Conservation (phyloP, 2,113 vertebrate genomes). For the Plectropomus leopardus region DNA sequence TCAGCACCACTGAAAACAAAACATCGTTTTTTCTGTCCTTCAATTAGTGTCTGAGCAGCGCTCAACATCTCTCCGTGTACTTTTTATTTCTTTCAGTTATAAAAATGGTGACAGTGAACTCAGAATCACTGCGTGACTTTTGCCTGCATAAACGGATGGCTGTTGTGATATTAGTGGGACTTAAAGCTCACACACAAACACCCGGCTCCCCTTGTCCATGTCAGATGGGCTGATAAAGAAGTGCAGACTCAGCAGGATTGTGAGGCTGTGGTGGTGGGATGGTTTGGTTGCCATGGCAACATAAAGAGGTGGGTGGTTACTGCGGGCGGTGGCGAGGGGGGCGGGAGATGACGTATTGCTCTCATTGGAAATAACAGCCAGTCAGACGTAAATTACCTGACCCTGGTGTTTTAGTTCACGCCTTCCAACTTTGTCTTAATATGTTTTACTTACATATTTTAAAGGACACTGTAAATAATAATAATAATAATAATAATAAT, state of each 20-base stretch:
- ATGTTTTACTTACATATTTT: not conserved
- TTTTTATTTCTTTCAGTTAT: not conserved
- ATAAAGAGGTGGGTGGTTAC: not conserved
- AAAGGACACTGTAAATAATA: no score
- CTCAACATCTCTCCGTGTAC: not conserved
- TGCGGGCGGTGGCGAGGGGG: not conserved
- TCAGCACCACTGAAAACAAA: not conserved
- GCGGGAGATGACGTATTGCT: not conserved
- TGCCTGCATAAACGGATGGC: not conserved
- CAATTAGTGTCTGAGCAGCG: not conserved
- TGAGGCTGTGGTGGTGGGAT: not conserved
- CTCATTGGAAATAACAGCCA: not conserved
- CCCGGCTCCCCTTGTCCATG: not conserved
- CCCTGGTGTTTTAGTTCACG: not conserved
- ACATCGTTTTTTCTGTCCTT: not conserved
- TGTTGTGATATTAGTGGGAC: not conserved
- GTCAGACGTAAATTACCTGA: constrained; percentile 1
- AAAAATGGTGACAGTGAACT: not conserved
- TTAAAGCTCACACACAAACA: not conserved
- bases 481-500: no score
- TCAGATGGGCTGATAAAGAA: constrained; percentile 1
- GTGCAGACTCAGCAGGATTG: constrained; percentile 12
- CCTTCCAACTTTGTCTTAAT: not conserved
- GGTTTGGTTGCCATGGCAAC: constrained; percentile 11
- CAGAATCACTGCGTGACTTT: not conserved